Evolutionary conservation across 2,888 invertebrate species (phyloP).

Genomic region (Drosophila fungiperda): DNA sequence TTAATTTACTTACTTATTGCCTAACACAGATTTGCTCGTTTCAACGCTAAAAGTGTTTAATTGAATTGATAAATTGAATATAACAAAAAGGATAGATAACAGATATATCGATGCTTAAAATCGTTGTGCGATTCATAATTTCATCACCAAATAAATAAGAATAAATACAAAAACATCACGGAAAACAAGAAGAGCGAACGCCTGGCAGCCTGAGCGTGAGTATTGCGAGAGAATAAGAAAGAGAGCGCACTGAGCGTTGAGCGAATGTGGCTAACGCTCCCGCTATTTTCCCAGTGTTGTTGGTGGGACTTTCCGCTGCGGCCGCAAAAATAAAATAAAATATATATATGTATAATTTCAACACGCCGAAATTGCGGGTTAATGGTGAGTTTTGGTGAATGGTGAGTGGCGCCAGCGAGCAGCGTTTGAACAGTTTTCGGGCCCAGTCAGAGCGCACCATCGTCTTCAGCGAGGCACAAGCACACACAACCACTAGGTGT

Average conservation of each 20-base stretch:
- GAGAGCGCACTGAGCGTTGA: slow-evolving; percentile 8
- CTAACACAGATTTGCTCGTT: not conserved
- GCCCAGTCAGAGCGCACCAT: slow-evolving; percentile 76
- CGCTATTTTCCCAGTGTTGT: slow-evolving; percentile 70
- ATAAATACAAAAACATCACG: slow-evolving; percentile 34
- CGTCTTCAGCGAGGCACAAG: slow-evolving; percentile 77
- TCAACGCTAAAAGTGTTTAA: not conserved
- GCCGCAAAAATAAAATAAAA: slow-evolving; percentile 39
- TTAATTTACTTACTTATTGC: not conserved
- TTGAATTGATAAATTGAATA: too few species aligned
- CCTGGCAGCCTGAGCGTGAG: slow-evolving; percentile 5
- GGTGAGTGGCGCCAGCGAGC: slow-evolving; percentile 52
- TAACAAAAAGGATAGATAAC: slow-evolving; percentile 3
- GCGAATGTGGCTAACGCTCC: slow-evolving; percentile 40
- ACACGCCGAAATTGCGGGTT: slow-evolving; percentile 50
- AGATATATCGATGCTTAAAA: slow-evolving; percentile 2
- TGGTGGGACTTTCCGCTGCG: slow-evolving; percentile 55
- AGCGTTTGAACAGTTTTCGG: slow-evolving; percentile 49
- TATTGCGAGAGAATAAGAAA: not conserved
- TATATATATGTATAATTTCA: slow-evolving; percentile 32
- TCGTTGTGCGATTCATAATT: slow-evolving; percentile 16
- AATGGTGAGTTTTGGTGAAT: not conserved
- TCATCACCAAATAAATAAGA: slow-evolving; percentile 27
- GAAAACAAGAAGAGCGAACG: slow-evolving; percentile 9
- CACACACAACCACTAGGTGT: slow-evolving; percentile 78